Percentiles rank a stretch among this genome's conserved stretches.
These are phyloP conservation scores for Lathronympha strigana DNA, from an alignment of 2,888 invertebrate species.

Conservation along the genomic window DNA sequence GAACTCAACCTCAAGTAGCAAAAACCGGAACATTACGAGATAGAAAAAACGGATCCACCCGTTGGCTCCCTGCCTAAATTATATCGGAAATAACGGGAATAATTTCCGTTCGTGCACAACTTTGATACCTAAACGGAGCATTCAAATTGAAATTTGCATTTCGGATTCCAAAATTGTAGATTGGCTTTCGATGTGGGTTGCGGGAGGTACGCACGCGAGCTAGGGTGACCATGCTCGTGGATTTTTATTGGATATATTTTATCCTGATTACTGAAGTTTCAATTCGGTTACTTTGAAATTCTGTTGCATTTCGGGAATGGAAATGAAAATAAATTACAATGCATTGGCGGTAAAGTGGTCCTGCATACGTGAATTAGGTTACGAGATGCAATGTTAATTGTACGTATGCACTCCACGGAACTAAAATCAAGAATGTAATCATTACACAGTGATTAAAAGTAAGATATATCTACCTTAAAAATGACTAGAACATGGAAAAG, in stretches of 20 bases:
- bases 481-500: too few relatives aligned
- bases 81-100: conserved; percentile 35
- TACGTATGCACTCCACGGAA: too few relatives aligned
- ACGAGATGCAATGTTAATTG: too few relatives aligned
- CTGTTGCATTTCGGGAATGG: too few relatives aligned
- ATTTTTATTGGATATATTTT: neutral
- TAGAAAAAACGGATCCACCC: conserved; percentile 12
- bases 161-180: conserved; percentile 39
- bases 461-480: too few relatives aligned
- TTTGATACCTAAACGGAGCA: conserved; percentile 31
- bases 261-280: neutral
- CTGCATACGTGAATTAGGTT: too few relatives aligned
- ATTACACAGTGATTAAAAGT: too few relatives aligned
- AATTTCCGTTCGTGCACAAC: conserved; percentile 30
- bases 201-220: conserved; percentile 34
- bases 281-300: too few relatives aligned
- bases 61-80: conserved; percentile 38
- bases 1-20: conserved; percentile 4
- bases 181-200: conserved; percentile 36
- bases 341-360: too few relatives aligned
- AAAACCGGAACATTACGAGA: conserved; percentile 13
- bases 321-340: too few relatives aligned
- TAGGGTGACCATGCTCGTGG: conserved; percentile 1
- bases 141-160: conserved; percentile 41
- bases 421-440: too few relatives aligned